Base-by-base conservation (phyloP, 2,888 invertebrate species). In the Zygogramma bicolorata region DNA sequence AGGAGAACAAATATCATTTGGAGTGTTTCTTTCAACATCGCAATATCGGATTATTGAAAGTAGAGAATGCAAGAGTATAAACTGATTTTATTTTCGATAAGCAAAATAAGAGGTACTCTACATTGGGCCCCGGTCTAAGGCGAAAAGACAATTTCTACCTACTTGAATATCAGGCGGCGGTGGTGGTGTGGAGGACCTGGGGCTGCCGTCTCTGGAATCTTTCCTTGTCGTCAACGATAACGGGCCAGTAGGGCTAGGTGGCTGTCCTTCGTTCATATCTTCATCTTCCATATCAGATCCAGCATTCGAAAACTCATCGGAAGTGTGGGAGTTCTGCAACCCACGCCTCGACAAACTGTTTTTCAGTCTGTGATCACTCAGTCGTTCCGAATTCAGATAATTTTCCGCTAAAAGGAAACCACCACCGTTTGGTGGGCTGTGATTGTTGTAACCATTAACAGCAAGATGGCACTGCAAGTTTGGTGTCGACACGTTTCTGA, bases 261-360 rank as follows among this genome's bases (percentile, higher is more conserved):
- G 89, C 66, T 91, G 91, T 27, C 80, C 89, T 62, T 87, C 87
- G 40, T 75, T 81, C 67, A 88, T 89, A 69, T 90, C 91, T 76
- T 93, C 93, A 73, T 93, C 93, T 75, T 92, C 92, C 75, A 91
- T 85, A 83, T 95, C 95, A 20, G 91, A 91, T 5, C 91, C 91
- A 58, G 89, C 89, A 78, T 91, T 91, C 2, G 91, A 93, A 83
- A 88, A 93, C 85, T 91, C 93, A 87, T 88, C 93, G 77, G 91
- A 93, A 88, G 90, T 91, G 77, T 89, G 92, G 79, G 88, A 93
- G 65, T 82, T 80, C 73, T 89, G 92, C 84, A 86, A 92, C 83
- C 83, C 88, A 84, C 88, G 88, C 65, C 89, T 90, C 0, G 89
- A 87, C 81, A 90, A 83, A 10, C 91, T 92, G 81, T 91, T 92